These are phyloP conservation scores for Betta splendens DNA, from an alignment of 2,797 vertebrate species.

Conservation along the genomic window DNA sequence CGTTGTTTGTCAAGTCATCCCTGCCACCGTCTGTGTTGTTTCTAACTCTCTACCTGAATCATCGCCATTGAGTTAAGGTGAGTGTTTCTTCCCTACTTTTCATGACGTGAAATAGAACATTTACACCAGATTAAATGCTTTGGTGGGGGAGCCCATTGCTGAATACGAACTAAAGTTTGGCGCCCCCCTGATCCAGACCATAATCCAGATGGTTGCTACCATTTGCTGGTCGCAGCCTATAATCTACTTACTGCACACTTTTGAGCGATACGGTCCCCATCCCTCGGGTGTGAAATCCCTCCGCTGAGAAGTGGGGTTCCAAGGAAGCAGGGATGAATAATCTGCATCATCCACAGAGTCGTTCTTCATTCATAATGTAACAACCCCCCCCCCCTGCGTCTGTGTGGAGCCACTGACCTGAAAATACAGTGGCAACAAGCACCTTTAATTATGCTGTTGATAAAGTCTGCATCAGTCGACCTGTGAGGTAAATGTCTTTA, in stretches of 20 bases:
- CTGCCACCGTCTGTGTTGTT: not conserved
- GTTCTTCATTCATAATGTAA: conserved; percentile 81
- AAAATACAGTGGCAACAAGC: conserved; percentile 67
- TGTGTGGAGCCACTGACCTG: conserved; percentile 79
- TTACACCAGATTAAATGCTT: conserved; percentile 15
- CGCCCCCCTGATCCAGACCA: conserved; percentile 32
- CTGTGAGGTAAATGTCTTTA: too few relatives aligned
- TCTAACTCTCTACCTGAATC: conserved; percentile 8
- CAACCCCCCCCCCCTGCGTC: conserved; percentile 60
- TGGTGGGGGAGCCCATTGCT: not conserved
- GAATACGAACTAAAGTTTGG: conserved; percentile 36
- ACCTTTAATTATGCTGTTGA: conserved; percentile 52
- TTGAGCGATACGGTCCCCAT: conserved; percentile 56
- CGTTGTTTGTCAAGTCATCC: conserved; percentile 17
- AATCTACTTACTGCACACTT: conserved; percentile 63
- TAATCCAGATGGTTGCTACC: conserved; percentile 55
- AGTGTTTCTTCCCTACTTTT: too few relatives aligned
- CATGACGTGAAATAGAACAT: too few relatives aligned
- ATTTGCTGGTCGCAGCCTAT: conserved; percentile 32
- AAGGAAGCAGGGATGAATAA: conserved; percentile 71
- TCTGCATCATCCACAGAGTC: conserved; percentile 73
- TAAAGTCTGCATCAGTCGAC: conserved; percentile 43
- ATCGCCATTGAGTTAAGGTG: too few relatives aligned
- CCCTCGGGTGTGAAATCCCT: conserved; percentile 62
- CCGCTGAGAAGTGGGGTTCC: conserved; percentile 49